Evolutionary conservation across 1,140 invertebrate species (phyloP), one percentile per base, ranked within the genome.

Genomic region (Pogonomyrmex barbatus): DNA sequence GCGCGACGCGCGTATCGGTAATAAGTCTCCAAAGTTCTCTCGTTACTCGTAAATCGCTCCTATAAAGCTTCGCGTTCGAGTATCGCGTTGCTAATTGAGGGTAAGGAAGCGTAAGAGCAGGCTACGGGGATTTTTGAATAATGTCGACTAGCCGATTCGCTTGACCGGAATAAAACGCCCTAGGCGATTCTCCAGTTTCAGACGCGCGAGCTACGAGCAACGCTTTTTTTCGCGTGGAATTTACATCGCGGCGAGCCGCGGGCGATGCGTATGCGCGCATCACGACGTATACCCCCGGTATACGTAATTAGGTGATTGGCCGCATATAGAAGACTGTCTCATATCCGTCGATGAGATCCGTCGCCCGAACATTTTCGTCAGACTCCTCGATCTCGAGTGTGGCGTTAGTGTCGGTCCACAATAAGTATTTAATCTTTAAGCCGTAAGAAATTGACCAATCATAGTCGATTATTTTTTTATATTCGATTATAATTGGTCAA

Each of bases 21-120:
- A 73, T 83, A 75, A 75, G 79, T 83, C 30, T 73, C 68, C 68
- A 62, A 83, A 83, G 79, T 83, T 83, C 12, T 30, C 79, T 75
- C 68, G 68, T 83, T 83, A 83, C 54, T 71, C 68, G 56, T 54
- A 83, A 83, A 83, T 83, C 68, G 68, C 54, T 83, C n/a, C 54
- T 83, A 83, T 83, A 62, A 60, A 83, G 67, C 54, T 73, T 17
- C 33, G 12, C 54, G 67, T 58, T 82, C 67, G 68, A 75, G 70
- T 83, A 83, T 83, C 79, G 79, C 79, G 68, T 83, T 83, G 79
- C 79, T 83, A 83, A 83, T 83, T 83, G 79, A 83, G 79, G 68
- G 68, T 83, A 83, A 83, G 79, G 79, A 73, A 83, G 79, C 79
- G 54, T 83, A 83, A 83, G 79, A 73, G 79, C 68, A 68, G 54